Evolutionary conservation across 2,113 vertebrate species (phyloP).

Genomic region (Heterotilapia buettikoferi): DNA sequence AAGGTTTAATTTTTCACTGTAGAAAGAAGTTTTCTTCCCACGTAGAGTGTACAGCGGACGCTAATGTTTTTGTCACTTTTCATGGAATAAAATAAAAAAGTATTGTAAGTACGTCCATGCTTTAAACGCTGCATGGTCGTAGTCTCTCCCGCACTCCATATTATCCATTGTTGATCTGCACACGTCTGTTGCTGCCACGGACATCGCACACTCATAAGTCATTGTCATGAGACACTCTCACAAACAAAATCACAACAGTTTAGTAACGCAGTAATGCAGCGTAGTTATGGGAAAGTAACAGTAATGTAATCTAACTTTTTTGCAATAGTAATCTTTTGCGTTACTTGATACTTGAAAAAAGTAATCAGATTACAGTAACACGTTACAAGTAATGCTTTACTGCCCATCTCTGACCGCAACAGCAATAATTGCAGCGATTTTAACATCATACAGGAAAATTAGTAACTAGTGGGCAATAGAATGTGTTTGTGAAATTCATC

Average conservation of each 20-base stretch:
- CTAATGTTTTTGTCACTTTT: neutral
- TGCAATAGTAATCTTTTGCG: neutral
- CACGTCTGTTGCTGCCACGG: neutral
- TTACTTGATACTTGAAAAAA: neutral
- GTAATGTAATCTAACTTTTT: neutral
- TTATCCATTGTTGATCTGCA: neutral
- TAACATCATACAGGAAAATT: neutral
- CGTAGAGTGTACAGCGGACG: fast-evolving
- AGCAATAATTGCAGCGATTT: neutral
- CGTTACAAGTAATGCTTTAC: neutral
- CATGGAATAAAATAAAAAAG: neutral
- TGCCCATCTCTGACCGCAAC: neutral
- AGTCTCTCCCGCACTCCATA: neutral
- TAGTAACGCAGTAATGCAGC: neutral
- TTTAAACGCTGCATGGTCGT: neutral
- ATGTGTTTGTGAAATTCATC: neutral
- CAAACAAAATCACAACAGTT: neutral
- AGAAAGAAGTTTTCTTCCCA: fast-evolving
- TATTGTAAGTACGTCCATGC: neutral
- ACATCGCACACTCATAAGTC: neutral
- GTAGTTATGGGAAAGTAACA: neutral
- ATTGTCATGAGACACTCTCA: neutral
- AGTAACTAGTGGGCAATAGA: neutral
- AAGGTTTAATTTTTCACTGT: neutral
- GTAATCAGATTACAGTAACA: neutral